phyloP scores from a whole-genome alignment of 2,113 vertebrate genomes.

The Ameiurus melas region DNA sequence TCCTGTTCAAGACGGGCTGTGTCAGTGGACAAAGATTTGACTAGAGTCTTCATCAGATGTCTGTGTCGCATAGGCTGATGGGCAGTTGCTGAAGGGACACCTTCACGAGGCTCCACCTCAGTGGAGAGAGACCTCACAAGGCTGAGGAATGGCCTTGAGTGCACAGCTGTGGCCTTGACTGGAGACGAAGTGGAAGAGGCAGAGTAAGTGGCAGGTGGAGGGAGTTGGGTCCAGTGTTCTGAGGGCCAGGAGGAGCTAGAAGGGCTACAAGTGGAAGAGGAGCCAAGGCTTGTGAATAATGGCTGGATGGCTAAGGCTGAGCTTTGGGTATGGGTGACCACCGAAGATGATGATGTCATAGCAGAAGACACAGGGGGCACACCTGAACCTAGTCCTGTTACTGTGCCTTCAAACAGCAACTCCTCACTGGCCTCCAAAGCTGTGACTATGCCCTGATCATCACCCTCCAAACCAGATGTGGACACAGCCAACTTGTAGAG shows the following conservation, averaged over 20 bases:
- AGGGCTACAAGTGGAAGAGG: constrained; percentile 63
- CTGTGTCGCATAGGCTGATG: constrained; percentile 78
- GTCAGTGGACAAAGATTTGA: constrained; percentile 95
- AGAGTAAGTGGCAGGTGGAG: constrained; percentile 52
- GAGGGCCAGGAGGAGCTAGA: constrained; percentile 67
- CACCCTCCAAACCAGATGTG: constrained; percentile 66
- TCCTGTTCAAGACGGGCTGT: constrained; percentile 85
- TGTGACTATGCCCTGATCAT: constrained; percentile 81
- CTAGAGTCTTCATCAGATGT: constrained; percentile 95
- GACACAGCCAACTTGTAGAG: constrained; percentile 67
- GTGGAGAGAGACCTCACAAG: constrained; percentile 91
- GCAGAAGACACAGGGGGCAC: constrained; percentile 62
- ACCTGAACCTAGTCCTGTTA: constrained; percentile 65
- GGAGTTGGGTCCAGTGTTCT: constrained; percentile 74
- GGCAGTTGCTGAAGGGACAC: constrained; percentile 64
- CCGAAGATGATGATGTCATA: constrained; percentile 54
- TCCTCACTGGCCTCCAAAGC: constrained; percentile 90
- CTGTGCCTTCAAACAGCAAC: constrained; percentile 74
- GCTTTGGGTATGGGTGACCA: constrained; percentile 64
- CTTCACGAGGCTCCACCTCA: constrained; percentile 89
- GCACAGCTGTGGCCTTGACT: constrained; percentile 74
- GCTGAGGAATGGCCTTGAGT: constrained; percentile 88
- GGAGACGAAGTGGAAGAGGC: constrained; percentile 80
- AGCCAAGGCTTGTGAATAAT: constrained; percentile 45
- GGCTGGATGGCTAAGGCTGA: constrained; percentile 73